Conservation (phyloP, 2,113 vertebrate species). For the Diadophis punctatus region DNA sequence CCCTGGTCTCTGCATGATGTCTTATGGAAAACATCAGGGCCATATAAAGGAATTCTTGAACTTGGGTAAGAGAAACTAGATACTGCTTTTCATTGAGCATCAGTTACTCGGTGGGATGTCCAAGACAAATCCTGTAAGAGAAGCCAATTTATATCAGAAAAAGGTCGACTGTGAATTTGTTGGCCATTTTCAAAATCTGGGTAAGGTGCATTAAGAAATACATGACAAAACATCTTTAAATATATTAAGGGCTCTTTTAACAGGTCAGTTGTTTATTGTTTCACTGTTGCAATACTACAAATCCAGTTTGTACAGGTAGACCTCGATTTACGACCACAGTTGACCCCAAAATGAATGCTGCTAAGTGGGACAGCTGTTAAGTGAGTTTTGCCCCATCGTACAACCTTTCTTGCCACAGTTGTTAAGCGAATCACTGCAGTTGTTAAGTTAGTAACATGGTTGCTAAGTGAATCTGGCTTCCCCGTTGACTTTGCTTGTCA, state of each 20-base stretch:
- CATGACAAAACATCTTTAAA: background rate
- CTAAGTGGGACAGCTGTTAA: no score
- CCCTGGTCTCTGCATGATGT: no score
- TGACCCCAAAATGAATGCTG: no score
- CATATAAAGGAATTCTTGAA: background rate
- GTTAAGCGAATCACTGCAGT: no score
- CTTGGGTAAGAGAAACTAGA: background rate
- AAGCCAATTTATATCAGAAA: background rate
- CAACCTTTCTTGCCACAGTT: no score
- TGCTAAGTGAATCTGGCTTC: no score
- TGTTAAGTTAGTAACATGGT: no score
- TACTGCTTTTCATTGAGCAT: background rate
- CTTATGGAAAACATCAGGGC: background rate
- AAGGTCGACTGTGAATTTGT: background rate
- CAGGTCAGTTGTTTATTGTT: background rate
- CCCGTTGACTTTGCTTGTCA: no score
- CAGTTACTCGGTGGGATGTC: background rate
- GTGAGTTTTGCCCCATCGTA: no score
- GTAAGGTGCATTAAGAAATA: background rate
- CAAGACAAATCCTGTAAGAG: background rate
- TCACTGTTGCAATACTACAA: background rate
- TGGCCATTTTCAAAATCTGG: background rate
- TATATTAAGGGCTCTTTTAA: background rate
- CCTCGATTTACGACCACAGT: no score
- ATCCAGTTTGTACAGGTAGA: background rate